A percentile compares a stretch with the other conserved stretches of the same genome.
phyloP scores from a whole-genome alignment of 2,797 vertebrate species.

The Oreortyx pictus region DNA sequence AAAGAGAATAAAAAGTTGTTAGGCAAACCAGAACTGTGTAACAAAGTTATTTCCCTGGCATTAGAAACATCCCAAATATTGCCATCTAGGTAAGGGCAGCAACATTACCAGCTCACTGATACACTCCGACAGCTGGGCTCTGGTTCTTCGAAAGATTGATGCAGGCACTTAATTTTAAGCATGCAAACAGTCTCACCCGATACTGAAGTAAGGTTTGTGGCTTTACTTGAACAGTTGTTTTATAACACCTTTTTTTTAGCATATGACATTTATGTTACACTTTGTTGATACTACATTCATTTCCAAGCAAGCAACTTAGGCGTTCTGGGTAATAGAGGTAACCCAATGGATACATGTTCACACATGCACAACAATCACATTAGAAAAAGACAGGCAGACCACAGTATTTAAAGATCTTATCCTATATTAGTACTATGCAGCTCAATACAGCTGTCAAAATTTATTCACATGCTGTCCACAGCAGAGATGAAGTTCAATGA shows the following conservation, averaged over 20 bases:
- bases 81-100: not conserved
- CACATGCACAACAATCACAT: not conserved
- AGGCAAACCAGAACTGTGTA: not conserved
- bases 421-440: not conserved
- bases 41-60: not conserved
- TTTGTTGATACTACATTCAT: not conserved
- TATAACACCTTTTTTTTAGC: not conserved
- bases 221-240: not conserved
- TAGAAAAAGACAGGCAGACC: not conserved
- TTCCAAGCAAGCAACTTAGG: not conserved
- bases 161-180: constrained; percentile 13
- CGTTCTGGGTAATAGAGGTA: not conserved
- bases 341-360: not conserved
- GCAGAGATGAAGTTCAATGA: not conserved
- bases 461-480: not conserved
- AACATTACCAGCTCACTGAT: not conserved
- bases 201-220: not conserved
- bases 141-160: not conserved
- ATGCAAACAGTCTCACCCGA: not conserved
- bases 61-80: not conserved
- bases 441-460: not conserved
- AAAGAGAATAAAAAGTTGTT: not conserved
- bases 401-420: not conserved
- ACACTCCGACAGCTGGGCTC: not conserved
- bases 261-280: not conserved